These are phyloP conservation scores for Agrotis segetum DNA, from an alignment of 2,888 invertebrate genomes.

Conservation along the genomic window DNA sequence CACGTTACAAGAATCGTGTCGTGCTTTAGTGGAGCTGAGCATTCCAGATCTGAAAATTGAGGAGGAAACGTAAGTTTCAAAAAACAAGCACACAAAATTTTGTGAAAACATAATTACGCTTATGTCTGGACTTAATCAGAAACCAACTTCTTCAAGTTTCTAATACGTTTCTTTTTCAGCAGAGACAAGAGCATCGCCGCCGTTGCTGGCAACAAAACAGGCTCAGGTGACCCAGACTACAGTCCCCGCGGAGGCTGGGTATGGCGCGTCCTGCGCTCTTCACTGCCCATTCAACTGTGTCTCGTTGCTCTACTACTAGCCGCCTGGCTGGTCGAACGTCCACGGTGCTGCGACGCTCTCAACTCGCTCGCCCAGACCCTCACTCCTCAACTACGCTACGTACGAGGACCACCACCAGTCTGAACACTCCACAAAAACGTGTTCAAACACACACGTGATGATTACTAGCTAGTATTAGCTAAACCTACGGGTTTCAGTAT, in stretches of 20 bases:
- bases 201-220: conserved; percentile 87
- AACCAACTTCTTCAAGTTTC: no score
- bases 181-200: conserved; percentile 76
- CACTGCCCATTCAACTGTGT: conserved; percentile 95
- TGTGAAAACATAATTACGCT: no score
- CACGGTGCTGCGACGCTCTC: conserved; percentile 94
- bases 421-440: conserved; percentile 80
- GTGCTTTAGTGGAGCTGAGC: conserved; percentile 89
- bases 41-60: conserved; percentile 86
- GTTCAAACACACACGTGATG: conserved; percentile 62
- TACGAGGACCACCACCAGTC: conserved; percentile 95
- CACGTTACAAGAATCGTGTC: conserved; percentile 93
- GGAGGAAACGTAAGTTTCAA: conserved; percentile 80
- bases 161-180: conserved; percentile 55
- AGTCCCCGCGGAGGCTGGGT: conserved; percentile 92
- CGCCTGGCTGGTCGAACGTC: conserved; percentile 94
- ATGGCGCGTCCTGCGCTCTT: conserved; percentile 94
- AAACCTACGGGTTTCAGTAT: conserved; percentile 53
- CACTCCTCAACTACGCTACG: conserved; percentile 95
- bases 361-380: conserved; percentile 94
- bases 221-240: conserved; percentile 91
- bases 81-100: no score
- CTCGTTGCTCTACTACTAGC: conserved; percentile 94
- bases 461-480: conserved; percentile 58
- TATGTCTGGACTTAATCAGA: no score